phyloP scores from a whole-genome alignment of 2,888 invertebrate species.

The Dicyrtoma fusca region DNA sequence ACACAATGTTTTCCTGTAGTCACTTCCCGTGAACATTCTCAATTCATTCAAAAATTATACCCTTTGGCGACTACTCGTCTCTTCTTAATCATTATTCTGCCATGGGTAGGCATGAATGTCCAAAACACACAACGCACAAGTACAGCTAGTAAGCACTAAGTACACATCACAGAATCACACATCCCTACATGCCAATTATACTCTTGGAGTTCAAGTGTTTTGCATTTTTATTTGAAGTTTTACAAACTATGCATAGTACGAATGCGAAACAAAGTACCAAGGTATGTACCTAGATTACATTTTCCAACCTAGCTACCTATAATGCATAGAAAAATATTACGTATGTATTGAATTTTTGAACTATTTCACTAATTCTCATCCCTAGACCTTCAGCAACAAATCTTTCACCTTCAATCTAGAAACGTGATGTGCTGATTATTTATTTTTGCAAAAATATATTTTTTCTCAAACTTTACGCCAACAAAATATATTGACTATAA shows the following conservation, averaged over 20 bases:
- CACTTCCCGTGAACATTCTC: not conserved
- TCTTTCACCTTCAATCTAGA: slow-evolving; percentile 8
- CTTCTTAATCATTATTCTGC: too few species aligned
- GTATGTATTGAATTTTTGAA: not conserved
- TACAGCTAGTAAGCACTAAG: too few species aligned
- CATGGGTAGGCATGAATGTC: too few species aligned
- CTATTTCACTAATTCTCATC: slow-evolving; percentile 7
- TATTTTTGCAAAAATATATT: not conserved
- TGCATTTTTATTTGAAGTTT: not conserved
- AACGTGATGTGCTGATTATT: slow-evolving; percentile 6
- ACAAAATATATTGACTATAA: too few species aligned
- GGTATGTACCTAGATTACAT: too few species aligned
- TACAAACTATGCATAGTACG: not conserved
- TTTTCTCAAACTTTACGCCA: too few species aligned
- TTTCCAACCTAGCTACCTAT: not conserved
- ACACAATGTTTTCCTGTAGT: not conserved
- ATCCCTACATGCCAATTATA: too few species aligned
- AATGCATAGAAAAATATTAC: not conserved
- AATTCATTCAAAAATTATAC: not conserved
- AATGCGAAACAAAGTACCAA: not conserved
- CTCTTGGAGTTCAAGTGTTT: not conserved
- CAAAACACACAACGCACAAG: too few species aligned
- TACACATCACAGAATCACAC: too few species aligned
- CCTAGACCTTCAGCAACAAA: not conserved
- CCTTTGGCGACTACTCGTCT: too few species aligned